These are phyloP conservation scores for Channa striata DNA, from an alignment of 2,797 vertebrate species.

Conservation along the genomic window DNA sequence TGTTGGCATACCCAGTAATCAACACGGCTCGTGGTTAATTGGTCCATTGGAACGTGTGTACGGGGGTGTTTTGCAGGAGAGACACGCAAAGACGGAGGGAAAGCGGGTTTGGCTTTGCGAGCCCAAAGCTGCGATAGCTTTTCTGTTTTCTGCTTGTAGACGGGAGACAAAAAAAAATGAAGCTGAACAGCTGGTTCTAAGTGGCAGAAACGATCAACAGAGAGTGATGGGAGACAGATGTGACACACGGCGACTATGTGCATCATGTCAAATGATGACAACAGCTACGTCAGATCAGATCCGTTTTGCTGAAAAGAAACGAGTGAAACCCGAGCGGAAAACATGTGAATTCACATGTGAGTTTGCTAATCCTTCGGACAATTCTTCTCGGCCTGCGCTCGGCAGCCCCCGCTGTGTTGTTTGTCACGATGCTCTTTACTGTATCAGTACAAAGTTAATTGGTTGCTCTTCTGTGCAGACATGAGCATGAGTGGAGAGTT, in stretches of 20 bases:
- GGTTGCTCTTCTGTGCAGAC: constrained; percentile 76
- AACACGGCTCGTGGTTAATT: constrained; percentile 59
- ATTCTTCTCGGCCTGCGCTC: constrained; percentile 3
- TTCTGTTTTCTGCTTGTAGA: constrained; percentile 37
- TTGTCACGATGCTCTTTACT: constrained; percentile 26
- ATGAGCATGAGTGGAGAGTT: constrained; percentile 87
- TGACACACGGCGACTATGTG: constrained; percentile 43
- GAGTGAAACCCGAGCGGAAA: background rate
- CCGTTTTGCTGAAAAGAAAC: constrained; percentile 8
- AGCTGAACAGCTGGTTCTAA: constrained; percentile 50
- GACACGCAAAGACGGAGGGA: background rate
- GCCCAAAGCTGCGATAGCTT: constrained; percentile 7
- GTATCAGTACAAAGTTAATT: constrained; percentile 59
- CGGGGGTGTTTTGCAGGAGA: constrained; percentile 24
- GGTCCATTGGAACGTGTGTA: constrained; percentile 23
- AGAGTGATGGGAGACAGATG: constrained; percentile 28
- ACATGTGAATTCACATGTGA: too few relatives aligned
- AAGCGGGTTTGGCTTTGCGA: constrained; percentile 22
- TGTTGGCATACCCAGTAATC: constrained; percentile 63
- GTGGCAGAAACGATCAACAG: constrained; percentile 38
- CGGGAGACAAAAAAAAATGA: constrained; percentile 48
- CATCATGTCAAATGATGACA: constrained; percentile 36
- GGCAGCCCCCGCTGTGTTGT: constrained; percentile 27
- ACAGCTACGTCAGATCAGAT: background rate
- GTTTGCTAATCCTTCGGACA: constrained; percentile 1